These are phyloP conservation scores for Drosophila bocki DNA, from an alignment of 1,140 invertebrate genomes.

Conservation along the genomic window DNA sequence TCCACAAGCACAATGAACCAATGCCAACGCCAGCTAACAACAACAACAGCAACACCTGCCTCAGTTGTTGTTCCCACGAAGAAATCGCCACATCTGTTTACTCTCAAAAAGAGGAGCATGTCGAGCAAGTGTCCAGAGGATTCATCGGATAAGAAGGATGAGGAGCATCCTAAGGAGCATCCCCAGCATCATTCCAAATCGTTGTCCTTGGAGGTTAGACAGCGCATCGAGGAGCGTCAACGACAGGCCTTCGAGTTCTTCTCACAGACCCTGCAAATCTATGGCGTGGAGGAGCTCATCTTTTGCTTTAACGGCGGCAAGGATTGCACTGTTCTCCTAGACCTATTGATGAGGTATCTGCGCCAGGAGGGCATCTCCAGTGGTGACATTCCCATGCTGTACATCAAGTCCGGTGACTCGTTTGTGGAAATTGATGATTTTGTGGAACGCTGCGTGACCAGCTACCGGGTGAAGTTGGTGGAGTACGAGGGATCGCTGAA, in stretches of 20 bases:
- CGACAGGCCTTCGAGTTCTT: conserved; percentile 55
- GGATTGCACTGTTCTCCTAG: conserved; percentile 96
- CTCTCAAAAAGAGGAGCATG: conserved; percentile 2
- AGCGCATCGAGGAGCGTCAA: conserved; percentile 29
- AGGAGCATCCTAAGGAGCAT: background rate
- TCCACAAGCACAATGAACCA: conserved; percentile 10
- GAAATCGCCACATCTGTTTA: conserved; percentile 1
- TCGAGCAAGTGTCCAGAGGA: background rate
- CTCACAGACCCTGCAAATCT: conserved; percentile 86
- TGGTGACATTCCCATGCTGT: conserved; percentile 88
- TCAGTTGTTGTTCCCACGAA: background rate
- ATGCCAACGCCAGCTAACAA: conserved; percentile 8
- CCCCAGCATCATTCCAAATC: conserved; percentile 2
- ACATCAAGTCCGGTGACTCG: conserved; percentile 90
- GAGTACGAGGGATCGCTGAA: conserved; percentile 91
- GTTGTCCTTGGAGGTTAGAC: background rate
- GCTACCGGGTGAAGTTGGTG: conserved; percentile 91
- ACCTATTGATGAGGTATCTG: conserved; percentile 86
- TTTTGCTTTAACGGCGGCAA: conserved; percentile 98
- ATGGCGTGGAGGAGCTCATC: conserved; percentile 90
- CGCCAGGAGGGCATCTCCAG: conserved; percentile 50
- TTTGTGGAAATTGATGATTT: conserved; percentile 96
- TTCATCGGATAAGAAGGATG: conserved; percentile 1
- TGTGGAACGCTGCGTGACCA: conserved; percentile 89
- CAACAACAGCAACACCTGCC: background rate